Evolutionary conservation across 1,140 invertebrate species (phyloP).

Genomic region (Drosophila sp.): DNA sequence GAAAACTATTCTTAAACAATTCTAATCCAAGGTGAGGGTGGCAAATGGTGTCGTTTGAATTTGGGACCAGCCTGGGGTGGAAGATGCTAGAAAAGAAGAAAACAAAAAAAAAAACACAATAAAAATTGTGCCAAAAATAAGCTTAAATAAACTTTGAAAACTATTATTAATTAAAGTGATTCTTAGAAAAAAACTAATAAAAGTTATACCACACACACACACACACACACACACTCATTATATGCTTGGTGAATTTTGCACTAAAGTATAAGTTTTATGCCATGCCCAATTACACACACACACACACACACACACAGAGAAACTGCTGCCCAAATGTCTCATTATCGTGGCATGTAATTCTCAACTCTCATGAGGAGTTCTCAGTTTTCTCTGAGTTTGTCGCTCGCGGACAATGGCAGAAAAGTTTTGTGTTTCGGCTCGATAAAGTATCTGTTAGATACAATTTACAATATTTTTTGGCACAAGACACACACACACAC

Average conservation of each 20-base stretch:
- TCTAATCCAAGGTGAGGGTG: not conserved
- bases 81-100: not conserved
- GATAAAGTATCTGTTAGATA: conserved; percentile 80
- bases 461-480: conserved; percentile 74
- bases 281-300: conserved; percentile 50
- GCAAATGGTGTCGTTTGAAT: conserved; percentile 10
- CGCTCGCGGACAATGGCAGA: conserved; percentile 73
- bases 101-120: not conserved
- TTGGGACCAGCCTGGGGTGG: not conserved
- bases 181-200: not conserved
- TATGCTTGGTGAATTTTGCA: conserved; percentile 39
- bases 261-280: conserved; percentile 38
- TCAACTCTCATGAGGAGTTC: conserved; percentile 31
- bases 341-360: conserved; percentile 63
- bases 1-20: no score
- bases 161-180: conserved; percentile 4
- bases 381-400: conserved; percentile 37
- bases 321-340: conserved; percentile 23
- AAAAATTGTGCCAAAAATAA: not conserved
- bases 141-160: not conserved
- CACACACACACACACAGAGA: not conserved
- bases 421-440: conserved; percentile 76
- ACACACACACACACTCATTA: conserved; percentile 25
- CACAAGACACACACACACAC: conserved; percentile 18
- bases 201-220: conserved; percentile 31